A percentile compares a stretch with the other conserved stretches of the same genome.
These are phyloP conservation scores for Acrocyrtus sp. DNA, from an alignment of 2,888 invertebrate genomes.

Conservation along the genomic window DNA sequence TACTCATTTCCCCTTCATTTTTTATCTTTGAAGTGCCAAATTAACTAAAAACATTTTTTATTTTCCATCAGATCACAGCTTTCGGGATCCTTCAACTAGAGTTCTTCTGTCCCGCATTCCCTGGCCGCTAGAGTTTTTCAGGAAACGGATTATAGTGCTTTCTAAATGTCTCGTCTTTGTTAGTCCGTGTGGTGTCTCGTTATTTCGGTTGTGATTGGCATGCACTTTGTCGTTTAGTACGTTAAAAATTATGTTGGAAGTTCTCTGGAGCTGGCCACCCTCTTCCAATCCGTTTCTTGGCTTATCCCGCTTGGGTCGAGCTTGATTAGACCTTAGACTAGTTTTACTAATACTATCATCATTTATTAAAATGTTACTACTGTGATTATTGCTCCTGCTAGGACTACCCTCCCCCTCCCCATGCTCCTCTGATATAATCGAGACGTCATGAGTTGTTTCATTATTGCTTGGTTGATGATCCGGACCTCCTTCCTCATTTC, in stretches of 20 bases:
- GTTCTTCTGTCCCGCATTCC: constrained; percentile 24
- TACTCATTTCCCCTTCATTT: no score
- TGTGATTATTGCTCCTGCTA: constrained; percentile 43
- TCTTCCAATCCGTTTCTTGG: constrained; percentile 18
- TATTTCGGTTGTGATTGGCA: not conserved
- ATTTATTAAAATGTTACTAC: constrained; percentile 14
- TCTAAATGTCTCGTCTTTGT: constrained; percentile 42
- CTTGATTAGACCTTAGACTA: constrained; percentile 38
- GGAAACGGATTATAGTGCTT: constrained; percentile 31
- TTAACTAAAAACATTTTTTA: no score
- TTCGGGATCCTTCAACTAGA: constrained; percentile 19
- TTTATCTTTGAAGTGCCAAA: no score
- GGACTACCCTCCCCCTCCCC: not conserved
- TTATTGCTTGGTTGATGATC: constrained; percentile 29
- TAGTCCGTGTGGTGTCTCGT: constrained; percentile 22
- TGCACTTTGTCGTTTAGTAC: constrained; percentile 27
- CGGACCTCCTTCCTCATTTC: constrained; percentile 2
- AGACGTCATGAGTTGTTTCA: constrained; percentile 22
- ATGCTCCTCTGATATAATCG: constrained; percentile 12
- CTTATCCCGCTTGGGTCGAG: constrained; percentile 36
- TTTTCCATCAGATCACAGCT: constrained; percentile 26
- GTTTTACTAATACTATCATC: constrained; percentile 28
- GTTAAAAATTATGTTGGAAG: constrained; percentile 15
- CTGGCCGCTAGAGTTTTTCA: constrained; percentile 25
- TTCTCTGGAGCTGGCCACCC: constrained; percentile 6